Evolutionary conservation across 1,140 invertebrate genomes (phyloP).

Genomic region (Dendroctonus valens): DNA sequence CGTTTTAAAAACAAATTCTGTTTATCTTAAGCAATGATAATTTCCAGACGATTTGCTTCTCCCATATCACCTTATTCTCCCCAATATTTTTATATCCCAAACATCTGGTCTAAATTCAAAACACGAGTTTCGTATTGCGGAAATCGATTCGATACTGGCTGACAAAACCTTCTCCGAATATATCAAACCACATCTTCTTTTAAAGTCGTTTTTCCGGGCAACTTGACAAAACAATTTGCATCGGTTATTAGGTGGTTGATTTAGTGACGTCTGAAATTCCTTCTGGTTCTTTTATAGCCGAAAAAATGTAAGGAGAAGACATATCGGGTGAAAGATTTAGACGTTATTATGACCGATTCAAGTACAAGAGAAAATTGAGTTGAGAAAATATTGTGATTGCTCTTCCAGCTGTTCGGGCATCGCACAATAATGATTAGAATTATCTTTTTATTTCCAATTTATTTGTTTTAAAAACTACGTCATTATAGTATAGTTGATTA

Average conservation of each 20-base stretch:
- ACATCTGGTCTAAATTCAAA: conserved; percentile 24
- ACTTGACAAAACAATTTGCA: conserved; percentile 29
- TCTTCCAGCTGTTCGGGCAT: too few relatives aligned
- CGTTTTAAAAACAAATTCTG: conserved; percentile 4
- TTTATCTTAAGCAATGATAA: conserved; percentile 15
- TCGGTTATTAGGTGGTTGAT: conserved; percentile 25
- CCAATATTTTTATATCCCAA: conserved; percentile 20
- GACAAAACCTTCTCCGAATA: conserved; percentile 24
- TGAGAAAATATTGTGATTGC: too few relatives aligned
- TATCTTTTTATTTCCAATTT: too few relatives aligned
- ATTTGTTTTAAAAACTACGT: too few relatives aligned
- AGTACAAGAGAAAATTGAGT: too few relatives aligned
- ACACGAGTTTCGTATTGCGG: conserved; percentile 20
- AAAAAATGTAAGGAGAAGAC: background rate
- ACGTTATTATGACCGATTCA: too few relatives aligned
- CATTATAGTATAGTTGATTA: too few relatives aligned
- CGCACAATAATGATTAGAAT: too few relatives aligned
- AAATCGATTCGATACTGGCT: conserved; percentile 25
- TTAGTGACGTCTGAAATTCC: conserved; percentile 16
- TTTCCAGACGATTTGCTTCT: conserved; percentile 13
- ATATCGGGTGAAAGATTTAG: background rate
- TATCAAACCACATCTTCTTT: conserved; percentile 28
- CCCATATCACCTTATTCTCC: conserved; percentile 17
- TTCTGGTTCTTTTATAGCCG: background rate
- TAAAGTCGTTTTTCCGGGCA: conserved; percentile 28